Conservation (phyloP, 2,888 invertebrate species). For the Diarsia mendica region DNA sequence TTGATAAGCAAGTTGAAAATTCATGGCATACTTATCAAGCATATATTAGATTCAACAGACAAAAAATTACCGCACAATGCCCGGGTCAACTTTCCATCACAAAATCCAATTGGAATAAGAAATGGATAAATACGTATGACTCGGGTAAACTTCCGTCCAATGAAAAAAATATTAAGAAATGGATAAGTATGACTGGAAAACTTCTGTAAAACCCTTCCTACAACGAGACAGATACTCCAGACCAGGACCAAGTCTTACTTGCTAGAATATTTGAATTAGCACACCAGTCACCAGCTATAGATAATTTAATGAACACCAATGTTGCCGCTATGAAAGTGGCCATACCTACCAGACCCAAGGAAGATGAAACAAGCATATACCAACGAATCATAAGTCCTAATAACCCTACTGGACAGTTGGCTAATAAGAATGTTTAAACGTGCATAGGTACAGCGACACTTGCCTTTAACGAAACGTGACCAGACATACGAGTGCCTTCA, state of each 20-base stretch:
- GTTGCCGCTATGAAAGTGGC: background rate
- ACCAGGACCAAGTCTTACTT: background rate
- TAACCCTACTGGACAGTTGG: background rate
- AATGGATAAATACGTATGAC: background rate
- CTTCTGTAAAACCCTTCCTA: background rate
- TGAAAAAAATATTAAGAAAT: too few relatives aligned
- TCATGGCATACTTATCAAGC: background rate
- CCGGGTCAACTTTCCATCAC: background rate
- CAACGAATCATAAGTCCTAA: background rate
- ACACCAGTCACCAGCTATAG: background rate
- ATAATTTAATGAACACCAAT: background rate
- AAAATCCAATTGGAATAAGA: background rate
- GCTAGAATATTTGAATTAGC: background rate
- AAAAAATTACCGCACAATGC: background rate
- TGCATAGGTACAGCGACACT: background rate
- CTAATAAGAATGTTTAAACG: constrained; percentile 1
- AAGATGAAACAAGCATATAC: background rate
- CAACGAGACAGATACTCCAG: background rate
- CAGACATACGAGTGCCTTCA: constrained; percentile 17
- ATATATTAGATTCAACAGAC: background rate
- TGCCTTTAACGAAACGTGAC: constrained; percentile 23
- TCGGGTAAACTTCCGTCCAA: too few relatives aligned
- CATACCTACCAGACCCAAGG: background rate
- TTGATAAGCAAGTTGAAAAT: background rate
- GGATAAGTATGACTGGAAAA: background rate